These are phyloP conservation scores for Odobenus rosmarus DNA, from an alignment of 2,113 vertebrate species.

Conservation along the genomic window DNA sequence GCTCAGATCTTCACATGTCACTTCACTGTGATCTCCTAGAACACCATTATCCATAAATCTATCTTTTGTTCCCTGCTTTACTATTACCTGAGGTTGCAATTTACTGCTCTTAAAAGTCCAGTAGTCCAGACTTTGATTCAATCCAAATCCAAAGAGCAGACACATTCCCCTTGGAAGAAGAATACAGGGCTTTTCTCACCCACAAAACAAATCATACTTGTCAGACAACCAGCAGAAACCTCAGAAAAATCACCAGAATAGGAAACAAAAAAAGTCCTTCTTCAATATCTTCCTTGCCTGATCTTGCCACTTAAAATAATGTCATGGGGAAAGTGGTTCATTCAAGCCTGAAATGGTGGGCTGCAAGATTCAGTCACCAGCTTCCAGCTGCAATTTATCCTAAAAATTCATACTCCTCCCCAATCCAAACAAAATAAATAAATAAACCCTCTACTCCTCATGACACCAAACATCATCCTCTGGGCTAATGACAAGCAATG, in stretches of 20 bases:
- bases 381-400: neutral
- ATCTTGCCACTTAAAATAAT: neutral
- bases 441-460: neutral
- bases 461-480: neutral
- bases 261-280: neutral
- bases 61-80: neutral
- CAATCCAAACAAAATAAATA: neutral
- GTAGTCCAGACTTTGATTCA: neutral
- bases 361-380: neutral
- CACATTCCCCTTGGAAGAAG: neutral
- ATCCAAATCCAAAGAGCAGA: constrained; percentile 18
- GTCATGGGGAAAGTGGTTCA: neutral
- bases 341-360: no score
- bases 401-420: neutral
- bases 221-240: neutral
- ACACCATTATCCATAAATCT: neutral
- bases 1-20: neutral
- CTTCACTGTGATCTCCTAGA: neutral
- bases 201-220: neutral
- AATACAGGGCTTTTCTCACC: neutral
- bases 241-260: neutral
- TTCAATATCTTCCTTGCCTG: neutral
- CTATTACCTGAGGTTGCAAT: neutral
- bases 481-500: neutral
- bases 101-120: neutral